These are phyloP conservation scores for Nilaparvata lugens DNA, from an alignment of 1,140 invertebrate genomes.

Conservation along the genomic window DNA sequence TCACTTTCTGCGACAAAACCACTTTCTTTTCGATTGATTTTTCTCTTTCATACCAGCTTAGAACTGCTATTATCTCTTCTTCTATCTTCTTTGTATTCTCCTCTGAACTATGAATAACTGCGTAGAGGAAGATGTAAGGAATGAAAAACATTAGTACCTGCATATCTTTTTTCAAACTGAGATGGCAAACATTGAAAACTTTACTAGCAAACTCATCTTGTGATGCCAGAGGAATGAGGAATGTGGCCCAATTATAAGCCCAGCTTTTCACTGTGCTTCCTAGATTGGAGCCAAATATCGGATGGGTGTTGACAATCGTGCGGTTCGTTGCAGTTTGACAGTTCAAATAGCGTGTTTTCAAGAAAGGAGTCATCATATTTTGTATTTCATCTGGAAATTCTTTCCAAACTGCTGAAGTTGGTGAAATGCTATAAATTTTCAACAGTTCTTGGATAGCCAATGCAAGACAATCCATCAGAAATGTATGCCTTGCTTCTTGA, in stretches of 20 bases:
- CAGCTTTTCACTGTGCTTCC: constrained; percentile 57
- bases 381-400: constrained; percentile 22
- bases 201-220: constrained; percentile 39
- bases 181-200: constrained; percentile 52
- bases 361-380: constrained; percentile 24
- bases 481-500: constrained; percentile 61
- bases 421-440: constrained; percentile 49
- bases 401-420: constrained; percentile 8
- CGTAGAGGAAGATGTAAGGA: constrained; percentile 49
- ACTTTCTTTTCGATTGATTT: constrained; percentile 16
- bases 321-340: constrained; percentile 17
- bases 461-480: constrained; percentile 59
- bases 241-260: constrained; percentile 59
- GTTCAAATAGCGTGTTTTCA: constrained; percentile 14
- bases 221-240: constrained; percentile 46
- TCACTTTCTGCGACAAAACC: constrained; percentile 3
- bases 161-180: constrained; percentile 57
- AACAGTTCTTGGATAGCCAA: constrained; percentile 68
- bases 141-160: constrained; percentile 59
- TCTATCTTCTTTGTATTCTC: not conserved
- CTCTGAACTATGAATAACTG: constrained; percentile 3
- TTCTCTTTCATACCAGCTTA: constrained; percentile 7
- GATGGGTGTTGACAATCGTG: constrained; percentile 31
- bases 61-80: constrained; percentile 10
- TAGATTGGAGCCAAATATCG: constrained; percentile 51